Percentiles rank a stretch among this genome's conserved stretches.
phyloP scores from a whole-genome alignment of 2,113 vertebrate species.

The Uria lomvia region DNA sequence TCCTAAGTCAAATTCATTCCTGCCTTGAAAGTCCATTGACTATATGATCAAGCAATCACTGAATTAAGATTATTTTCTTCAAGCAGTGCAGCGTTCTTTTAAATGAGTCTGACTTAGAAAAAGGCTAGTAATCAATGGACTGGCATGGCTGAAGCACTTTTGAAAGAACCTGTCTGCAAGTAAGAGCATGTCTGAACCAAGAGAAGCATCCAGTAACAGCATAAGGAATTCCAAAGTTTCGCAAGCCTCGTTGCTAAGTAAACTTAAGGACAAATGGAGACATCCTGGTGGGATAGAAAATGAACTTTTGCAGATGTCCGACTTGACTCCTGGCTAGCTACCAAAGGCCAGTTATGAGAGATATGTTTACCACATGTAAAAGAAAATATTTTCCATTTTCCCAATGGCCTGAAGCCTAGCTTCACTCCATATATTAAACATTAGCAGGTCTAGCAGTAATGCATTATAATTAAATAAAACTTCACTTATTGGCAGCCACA shows the following conservation, averaged over 20 bases:
- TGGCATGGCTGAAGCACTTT: neutral
- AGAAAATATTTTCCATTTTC: conserved; percentile 17
- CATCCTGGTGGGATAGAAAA: neutral
- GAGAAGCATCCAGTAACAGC: neutral
- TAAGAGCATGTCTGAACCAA: neutral
- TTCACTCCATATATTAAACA: neutral
- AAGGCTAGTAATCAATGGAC: neutral
- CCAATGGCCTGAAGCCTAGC: neutral
- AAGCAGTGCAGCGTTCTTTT: neutral
- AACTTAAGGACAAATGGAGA: neutral
- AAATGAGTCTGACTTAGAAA: neutral
- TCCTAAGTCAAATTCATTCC: neutral
- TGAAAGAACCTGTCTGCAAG: neutral
- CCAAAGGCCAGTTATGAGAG: neutral
- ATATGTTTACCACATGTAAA: neutral
- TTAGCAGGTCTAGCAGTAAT: neutral
- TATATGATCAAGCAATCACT: neutral
- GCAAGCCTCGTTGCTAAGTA: neutral
- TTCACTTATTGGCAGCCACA: neutral
- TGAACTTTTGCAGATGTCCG: neutral
- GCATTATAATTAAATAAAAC: neutral
- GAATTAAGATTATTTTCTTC: neutral
- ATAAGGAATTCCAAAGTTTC: neutral
- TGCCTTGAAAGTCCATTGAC: neutral
- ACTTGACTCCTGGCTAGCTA: neutral